phyloP scores from a whole-genome alignment of 2,113 vertebrate genomes.

The Pterocles gutturalis region DNA sequence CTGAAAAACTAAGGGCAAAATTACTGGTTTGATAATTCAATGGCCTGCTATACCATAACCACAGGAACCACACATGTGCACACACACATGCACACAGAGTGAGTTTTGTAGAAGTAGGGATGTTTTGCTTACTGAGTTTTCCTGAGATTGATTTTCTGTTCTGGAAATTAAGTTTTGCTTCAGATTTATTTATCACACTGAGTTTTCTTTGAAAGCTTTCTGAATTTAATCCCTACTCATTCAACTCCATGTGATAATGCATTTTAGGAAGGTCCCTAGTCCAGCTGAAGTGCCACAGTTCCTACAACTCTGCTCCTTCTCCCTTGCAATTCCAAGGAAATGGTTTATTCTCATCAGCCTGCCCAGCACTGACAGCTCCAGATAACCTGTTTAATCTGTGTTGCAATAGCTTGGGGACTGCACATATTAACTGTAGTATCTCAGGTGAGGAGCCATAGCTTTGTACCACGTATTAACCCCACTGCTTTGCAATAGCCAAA shows the following conservation, averaged over 20 bases:
- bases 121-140: neutral
- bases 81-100: neutral
- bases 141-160: neutral
- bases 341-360: neutral
- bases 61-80: conserved; percentile 27
- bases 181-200: neutral
- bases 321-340: neutral
- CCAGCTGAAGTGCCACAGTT: neutral
- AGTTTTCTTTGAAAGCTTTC: neutral
- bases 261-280: neutral
- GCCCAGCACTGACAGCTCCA: neutral
- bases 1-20: conserved; percentile 73
- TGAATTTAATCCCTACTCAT: neutral
- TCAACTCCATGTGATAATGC: neutral
- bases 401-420: neutral
- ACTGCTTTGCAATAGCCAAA: neutral
- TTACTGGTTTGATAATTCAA: conserved; percentile 72
- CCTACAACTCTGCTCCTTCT: neutral
- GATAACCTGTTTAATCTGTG: neutral
- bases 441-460: neutral
- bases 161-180: neutral
- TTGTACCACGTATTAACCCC: neutral
- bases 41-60: conserved; percentile 45
- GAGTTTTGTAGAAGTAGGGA: neutral
- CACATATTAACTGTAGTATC: neutral